These are phyloP conservation scores for Muscicapa striata DNA, from an alignment of 2,797 vertebrate genomes.

Conservation along the genomic window DNA sequence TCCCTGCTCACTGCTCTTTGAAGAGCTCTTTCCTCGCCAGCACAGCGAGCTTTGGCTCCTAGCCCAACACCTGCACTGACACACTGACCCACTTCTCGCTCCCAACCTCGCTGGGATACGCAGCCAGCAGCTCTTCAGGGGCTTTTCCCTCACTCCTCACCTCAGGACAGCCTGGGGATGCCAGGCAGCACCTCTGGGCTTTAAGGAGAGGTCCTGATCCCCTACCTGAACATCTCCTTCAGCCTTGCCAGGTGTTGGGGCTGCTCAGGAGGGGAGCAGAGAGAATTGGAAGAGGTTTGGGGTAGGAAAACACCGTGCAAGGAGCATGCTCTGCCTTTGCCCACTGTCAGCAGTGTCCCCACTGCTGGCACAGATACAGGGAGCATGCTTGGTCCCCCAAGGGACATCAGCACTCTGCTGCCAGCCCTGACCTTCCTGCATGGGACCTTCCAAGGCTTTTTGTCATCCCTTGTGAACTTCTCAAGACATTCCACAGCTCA, in stretches of 20 bases:
- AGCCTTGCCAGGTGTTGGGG: background rate
- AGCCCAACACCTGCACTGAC: slow-evolving; percentile 68
- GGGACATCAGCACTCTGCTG: background rate
- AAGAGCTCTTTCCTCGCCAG: background rate
- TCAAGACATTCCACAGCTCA: background rate
- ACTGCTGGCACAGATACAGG: accelerated
- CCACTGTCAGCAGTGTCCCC: accelerated
- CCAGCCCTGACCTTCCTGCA: background rate
- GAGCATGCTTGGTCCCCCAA: accelerated
- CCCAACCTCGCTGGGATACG: background rate
- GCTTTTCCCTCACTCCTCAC: background rate
- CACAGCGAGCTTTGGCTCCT: background rate
- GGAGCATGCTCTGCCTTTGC: background rate
- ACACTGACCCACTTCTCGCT: slow-evolving; percentile 57
- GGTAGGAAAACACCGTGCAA: accelerated
- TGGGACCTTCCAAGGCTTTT: background rate
- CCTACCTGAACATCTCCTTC: background rate
- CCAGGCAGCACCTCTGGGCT: background rate
- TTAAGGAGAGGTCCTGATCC: background rate
- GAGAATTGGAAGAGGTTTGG: background rate
- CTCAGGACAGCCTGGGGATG: background rate
- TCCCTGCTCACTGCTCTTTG: background rate
- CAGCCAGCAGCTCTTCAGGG: background rate
- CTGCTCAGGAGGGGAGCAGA: background rate
- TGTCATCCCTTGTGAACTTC: background rate